Conservation (phyloP, 2,797 vertebrate genomes). For the Tarsius wallacei region DNA sequence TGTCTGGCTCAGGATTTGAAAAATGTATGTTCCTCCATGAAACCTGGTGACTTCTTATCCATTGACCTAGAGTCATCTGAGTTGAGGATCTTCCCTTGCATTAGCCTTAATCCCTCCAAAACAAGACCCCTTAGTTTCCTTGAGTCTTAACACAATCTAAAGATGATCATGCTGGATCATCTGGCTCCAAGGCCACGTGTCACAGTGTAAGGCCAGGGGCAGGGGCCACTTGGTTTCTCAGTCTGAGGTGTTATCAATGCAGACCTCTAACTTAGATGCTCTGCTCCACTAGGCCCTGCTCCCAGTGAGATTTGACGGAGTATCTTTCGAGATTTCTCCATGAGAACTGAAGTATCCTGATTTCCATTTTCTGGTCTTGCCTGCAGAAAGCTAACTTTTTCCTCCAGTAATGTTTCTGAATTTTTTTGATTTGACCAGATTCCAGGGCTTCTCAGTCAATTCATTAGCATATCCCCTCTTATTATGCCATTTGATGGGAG, state of each 20-base stretch:
- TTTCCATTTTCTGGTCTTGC: neutral
- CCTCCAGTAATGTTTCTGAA: neutral
- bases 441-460: neutral
- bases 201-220: neutral
- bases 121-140: neutral
- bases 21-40: neutral
- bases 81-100: neutral
- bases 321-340: neutral
- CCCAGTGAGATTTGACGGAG: neutral
- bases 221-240: neutral
- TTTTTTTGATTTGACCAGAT: neutral
- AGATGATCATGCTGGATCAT: neutral
- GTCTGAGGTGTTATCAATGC: neutral
- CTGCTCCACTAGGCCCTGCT: rapidly evolving
- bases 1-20: neutral
- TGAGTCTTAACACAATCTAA: neutral
- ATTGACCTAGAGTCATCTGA: neutral
- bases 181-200: neutral
- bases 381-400: neutral
- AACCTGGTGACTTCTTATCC: neutral
- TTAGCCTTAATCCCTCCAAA: neutral
- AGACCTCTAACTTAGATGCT: too few relatives aligned
- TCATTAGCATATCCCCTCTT: neutral
- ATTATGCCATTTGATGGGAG: neutral
- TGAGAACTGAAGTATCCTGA: neutral